These are phyloP conservation scores for Neuroterus valhalla DNA, from an alignment of 1,140 invertebrate genomes.

Conservation along the genomic window DNA sequence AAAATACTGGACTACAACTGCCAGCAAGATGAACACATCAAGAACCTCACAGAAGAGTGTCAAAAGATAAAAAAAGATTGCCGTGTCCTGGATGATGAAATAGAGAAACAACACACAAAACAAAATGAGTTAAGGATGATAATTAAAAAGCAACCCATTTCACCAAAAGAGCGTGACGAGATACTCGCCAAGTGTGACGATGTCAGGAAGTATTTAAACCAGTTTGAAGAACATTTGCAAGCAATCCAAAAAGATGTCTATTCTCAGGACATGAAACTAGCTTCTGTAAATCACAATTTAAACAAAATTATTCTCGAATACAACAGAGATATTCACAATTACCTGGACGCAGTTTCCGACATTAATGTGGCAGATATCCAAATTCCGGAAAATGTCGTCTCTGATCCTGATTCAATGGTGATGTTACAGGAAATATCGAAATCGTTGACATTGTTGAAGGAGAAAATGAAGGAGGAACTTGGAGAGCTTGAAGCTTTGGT, in stretches of 20 bases:
- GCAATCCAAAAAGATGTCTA: conserved; percentile 16
- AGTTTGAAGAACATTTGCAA: not conserved
- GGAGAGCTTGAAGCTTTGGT: not conserved
- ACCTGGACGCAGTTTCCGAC: not conserved
- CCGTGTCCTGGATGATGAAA: not conserved
- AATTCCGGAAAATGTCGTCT: conserved; percentile 1
- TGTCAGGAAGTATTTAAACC: not conserved
- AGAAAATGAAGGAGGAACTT: not conserved
- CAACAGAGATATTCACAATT: conserved; percentile 5
- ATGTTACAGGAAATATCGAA: not conserved
- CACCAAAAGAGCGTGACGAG: not conserved
- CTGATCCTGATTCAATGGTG: not conserved
- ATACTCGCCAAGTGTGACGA: conserved; percentile 21
- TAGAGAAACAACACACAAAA: not conserved
- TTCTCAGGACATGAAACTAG: conserved; percentile 11
- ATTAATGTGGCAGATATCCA: not conserved
- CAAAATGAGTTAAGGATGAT: not conserved
- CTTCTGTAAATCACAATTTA: conserved; percentile 1
- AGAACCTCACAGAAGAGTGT: not conserved
- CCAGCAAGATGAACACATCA: not conserved
- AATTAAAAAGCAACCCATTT: conserved; percentile 27
- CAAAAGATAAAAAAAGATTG: not conserved
- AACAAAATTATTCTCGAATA: conserved; percentile 15
- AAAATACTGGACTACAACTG: not conserved
- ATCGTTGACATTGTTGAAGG: not conserved